Conservation (phyloP, 2,888 invertebrate genomes). For the Apodemia zela region DNA sequence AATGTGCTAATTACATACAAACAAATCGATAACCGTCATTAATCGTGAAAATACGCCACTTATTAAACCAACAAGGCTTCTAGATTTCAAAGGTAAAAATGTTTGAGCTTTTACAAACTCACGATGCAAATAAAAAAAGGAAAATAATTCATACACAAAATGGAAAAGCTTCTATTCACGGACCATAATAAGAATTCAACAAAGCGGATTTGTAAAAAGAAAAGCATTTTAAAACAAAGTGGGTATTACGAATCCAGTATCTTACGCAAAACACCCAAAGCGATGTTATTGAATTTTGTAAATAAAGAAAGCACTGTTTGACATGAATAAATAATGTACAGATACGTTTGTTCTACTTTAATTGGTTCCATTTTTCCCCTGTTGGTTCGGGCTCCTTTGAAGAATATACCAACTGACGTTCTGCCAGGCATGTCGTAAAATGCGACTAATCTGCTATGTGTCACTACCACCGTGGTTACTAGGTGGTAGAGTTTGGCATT, state of each 20-base stretch:
- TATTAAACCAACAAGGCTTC: background rate
- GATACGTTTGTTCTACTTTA: background rate
- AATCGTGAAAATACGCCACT: background rate
- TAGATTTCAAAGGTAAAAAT: background rate
- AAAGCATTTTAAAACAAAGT: constrained; percentile 32
- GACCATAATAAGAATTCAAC: constrained; percentile 27
- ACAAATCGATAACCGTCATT: no score
- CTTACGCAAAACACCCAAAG: constrained; percentile 27
- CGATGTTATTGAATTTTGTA: constrained; percentile 15
- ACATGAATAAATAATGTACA: constrained; percentile 12
- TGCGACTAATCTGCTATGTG: no score
- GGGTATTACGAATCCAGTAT: constrained; percentile 27
- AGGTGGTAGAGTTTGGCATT: no score
- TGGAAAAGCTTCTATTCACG: constrained; percentile 9
- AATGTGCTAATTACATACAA: no score
- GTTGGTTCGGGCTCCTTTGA: no score
- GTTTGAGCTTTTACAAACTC: background rate
- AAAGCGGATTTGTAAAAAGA: constrained; percentile 32
- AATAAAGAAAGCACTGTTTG: constrained; percentile 3
- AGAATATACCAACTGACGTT: no score
- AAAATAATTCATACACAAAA: constrained; percentile 14
- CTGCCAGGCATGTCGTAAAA: no score
- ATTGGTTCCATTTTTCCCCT: background rate
- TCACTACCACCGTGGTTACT: no score
- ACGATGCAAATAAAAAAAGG: constrained; percentile 7